Evolutionary conservation across 2,888 invertebrate species (phyloP), one percentile per base, ranked within the genome.

Genomic region (Bugulina stolonifera): DNA sequence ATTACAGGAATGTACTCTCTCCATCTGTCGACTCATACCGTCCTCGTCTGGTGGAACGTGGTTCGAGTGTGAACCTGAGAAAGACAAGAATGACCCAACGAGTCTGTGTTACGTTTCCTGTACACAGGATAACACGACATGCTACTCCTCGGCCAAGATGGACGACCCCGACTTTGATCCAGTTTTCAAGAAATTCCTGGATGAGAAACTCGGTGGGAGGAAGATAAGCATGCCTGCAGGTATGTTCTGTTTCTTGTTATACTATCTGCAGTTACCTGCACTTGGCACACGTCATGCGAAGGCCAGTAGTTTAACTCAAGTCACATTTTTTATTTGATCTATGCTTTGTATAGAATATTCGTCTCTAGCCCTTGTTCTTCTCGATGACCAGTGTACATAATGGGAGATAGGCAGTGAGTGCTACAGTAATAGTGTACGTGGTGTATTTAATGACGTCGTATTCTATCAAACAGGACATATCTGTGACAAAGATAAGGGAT

Each of bases 401-500:
- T n/a, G n/a, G n/a, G n/a, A n/a, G n/a, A n/a, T n/a, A n/a, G n/a
- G n/a, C n/a, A n/a, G n/a, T n/a, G n/a, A n/a, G n/a, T n/a, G n/a
- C n/a, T n/a, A n/a, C n/a, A n/a, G n/a, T n/a, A n/a, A n/a, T n/a
- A n/a, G n/a, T n/a, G n/a, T n/a, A n/a, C n/a, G n/a, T n/a, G n/a
- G n/a, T n/a, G n/a, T n/a, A n/a, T n/a, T 52, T 52, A 52, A 14
- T 52, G 22, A 22, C 52, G 10, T 52, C 22, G 10, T 58, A 10
- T 5, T 58, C 10, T 58, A 10, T 57, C 70, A 73, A 73, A 5
- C 75, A 83, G 83, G 99, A 29, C 94, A 97, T 70, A 98, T 99
- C 0, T 99, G 99, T 85, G 96, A 99, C 86, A 96, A 99, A 86
- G 99, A 95, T 87, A 85, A 83, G 90, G 98, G 99, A 72, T 99